Percentiles rank a stretch among this genome's conserved stretches.
Conservation (phyloP, 2,888 invertebrate genomes). For the Linnaemya tessellans region DNA sequence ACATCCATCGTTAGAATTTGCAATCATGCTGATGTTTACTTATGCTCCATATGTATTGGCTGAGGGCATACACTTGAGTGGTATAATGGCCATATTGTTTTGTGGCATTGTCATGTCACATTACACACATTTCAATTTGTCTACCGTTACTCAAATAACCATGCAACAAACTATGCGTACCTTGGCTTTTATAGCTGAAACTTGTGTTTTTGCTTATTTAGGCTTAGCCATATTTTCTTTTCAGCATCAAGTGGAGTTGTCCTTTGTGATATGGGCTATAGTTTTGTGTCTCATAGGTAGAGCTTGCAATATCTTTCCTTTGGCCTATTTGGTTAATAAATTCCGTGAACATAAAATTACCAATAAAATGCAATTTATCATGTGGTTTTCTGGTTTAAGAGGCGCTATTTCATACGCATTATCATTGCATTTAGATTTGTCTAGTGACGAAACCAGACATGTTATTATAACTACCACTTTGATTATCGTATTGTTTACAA, state of each 20-base stretch:
- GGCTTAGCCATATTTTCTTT: constrained; percentile 91
- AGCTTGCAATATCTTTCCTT: constrained; percentile 98
- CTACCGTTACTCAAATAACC: constrained; percentile 99
- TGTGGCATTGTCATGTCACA: constrained; percentile 99
- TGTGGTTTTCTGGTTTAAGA: constrained; percentile 99
- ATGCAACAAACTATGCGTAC: constrained; percentile 99
- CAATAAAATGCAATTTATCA: constrained; percentile 99
- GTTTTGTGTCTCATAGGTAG: constrained; percentile 95
- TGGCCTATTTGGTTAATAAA: constrained; percentile 96
- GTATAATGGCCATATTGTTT: constrained; percentile 99
- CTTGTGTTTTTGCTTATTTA: constrained; percentile 99
- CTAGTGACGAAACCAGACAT: constrained; percentile 94
- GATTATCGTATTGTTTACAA: constrained; percentile 98
- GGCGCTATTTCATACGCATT: constrained; percentile 99
- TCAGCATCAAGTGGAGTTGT: constrained; percentile 94
- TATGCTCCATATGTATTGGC: constrained; percentile 99
- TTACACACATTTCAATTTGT: constrained; percentile 99
- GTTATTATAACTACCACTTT: constrained; percentile 98
- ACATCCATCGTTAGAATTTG: constrained; percentile 99
- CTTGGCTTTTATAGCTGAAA: constrained; percentile 98
- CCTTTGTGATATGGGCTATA: constrained; percentile 97
- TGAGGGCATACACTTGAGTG: constrained; percentile 97
- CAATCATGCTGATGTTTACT: constrained; percentile 98
- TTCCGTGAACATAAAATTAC: constrained; percentile 99
- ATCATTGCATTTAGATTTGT: constrained; percentile 96